Conservation (phyloP, 2,888 invertebrate genomes). For the Amphiduros pacificus region DNA sequence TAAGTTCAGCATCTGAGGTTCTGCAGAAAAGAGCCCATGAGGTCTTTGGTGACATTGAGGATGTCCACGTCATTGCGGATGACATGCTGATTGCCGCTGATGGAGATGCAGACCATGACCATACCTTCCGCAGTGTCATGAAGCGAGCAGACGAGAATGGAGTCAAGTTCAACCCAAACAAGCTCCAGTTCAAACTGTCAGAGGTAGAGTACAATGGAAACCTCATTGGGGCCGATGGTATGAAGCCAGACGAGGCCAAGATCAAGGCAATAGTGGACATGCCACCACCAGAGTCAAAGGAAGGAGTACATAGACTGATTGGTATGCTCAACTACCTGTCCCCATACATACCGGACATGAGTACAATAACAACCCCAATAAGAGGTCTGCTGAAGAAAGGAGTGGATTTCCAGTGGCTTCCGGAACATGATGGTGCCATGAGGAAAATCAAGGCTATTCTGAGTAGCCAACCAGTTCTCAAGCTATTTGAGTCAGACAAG, state of each 20-base stretch:
- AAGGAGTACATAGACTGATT: neutral
- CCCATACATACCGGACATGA: neutral
- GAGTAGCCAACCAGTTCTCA: slow-evolving; percentile 9
- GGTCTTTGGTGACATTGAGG: neutral
- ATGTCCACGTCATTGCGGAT: neutral
- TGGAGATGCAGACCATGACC: neutral
- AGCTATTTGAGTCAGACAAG: slow-evolving; percentile 9
- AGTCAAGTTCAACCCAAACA: slow-evolving; percentile 12
- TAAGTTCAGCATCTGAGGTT: neutral
- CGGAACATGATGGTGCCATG: neutral
- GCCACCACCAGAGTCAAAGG: no score
- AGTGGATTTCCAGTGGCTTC: neutral
- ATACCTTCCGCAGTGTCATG: neutral
- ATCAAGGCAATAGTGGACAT: slow-evolving; percentile 29
- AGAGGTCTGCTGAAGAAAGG: neutral
- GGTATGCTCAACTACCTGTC: neutral
- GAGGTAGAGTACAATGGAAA: slow-evolving; percentile 7
- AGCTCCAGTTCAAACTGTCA: slow-evolving; percentile 11
- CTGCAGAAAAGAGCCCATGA: neutral
- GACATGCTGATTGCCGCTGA: neutral
- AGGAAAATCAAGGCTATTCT: neutral
- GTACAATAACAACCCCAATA: neutral
- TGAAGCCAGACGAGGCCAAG: slow-evolving; percentile 29
- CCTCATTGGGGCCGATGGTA: neutral
- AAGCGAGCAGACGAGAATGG: neutral